Evolutionary conservation across 2,888 invertebrate genomes (phyloP).

Genomic region (Tinea trinotella): DNA sequence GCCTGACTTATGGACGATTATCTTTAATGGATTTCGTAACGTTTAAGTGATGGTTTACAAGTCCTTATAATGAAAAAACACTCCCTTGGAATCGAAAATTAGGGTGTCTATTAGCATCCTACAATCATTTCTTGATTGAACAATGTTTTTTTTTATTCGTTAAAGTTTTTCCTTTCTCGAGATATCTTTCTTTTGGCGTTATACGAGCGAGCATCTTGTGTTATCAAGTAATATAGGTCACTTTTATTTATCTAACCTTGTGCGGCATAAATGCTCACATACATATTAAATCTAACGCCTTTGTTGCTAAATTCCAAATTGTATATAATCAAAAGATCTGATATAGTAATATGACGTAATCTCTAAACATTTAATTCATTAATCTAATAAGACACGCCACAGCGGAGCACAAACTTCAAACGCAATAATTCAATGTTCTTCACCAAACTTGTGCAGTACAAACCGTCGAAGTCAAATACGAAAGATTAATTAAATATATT

Average conservation of each 20-base stretch:
- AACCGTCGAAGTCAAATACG: slow-evolving; percentile 52
- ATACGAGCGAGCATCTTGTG: neutral
- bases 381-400: neutral
- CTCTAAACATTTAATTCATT: neutral
- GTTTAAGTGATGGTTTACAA: slow-evolving; percentile 17
- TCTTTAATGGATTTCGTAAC: slow-evolving; percentile 62
- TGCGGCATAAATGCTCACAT: neutral
- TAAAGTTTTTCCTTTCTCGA: neutral
- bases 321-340: neutral
- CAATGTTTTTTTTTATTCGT: neutral
- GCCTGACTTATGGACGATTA: slow-evolving; percentile 56
- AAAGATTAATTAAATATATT: slow-evolving; percentile 68
- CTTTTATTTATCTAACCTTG: neutral
- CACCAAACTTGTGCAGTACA: neutral
- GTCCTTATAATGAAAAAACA: slow-evolving; percentile 17
- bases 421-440: neutral
- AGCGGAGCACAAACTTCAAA: neutral
- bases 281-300: too few relatives aligned
- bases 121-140: slow-evolving; percentile 2
- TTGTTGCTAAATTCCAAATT: neutral
- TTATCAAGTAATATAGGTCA: neutral
- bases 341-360: neutral
- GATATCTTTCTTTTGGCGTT: neutral
- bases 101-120: slow-evolving; percentile 11
- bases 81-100: slow-evolving; percentile 6